Conservation (phyloP, 2,113 vertebrate genomes). For the Pygathrix nemaeus region DNA sequence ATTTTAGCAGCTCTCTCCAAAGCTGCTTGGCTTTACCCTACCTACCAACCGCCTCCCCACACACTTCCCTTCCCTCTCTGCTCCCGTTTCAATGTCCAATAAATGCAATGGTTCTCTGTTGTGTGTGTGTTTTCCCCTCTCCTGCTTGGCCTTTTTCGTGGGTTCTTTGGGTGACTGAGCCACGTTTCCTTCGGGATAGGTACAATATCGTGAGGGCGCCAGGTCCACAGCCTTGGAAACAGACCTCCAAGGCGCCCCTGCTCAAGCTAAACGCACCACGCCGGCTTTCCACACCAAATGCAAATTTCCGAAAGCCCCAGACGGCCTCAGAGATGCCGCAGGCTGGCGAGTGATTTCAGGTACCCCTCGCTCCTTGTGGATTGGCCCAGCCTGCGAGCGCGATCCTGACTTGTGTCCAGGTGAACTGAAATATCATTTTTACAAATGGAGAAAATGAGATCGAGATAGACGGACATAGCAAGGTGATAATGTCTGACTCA, state of each 20-base stretch:
- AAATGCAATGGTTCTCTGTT: not conserved
- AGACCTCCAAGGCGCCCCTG: not conserved
- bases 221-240: not conserved
- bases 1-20: constrained; percentile 19
- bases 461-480: not conserved
- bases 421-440: constrained; percentile 42
- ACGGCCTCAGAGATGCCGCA: not conserved
- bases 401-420: not conserved
- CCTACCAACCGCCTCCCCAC: not conserved
- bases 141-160: not conserved
- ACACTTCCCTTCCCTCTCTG: not conserved
- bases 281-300: not conserved
- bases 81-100: constrained; percentile 14
- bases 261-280: not conserved
- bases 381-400: not conserved
- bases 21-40: not conserved
- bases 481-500: not conserved
- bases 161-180: not conserved
- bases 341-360: not conserved
- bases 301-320: not conserved
- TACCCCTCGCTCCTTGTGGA: not conserved
- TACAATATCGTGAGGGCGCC: not conserved
- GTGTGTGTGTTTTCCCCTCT: not conserved
- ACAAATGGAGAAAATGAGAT: constrained; percentile 45
- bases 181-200: not conserved